A percentile compares a stretch with the other conserved stretches of the same genome.
Evolutionary conservation across 2,113 vertebrate species (phyloP).

Genomic region (Gallinago undulata): DNA sequence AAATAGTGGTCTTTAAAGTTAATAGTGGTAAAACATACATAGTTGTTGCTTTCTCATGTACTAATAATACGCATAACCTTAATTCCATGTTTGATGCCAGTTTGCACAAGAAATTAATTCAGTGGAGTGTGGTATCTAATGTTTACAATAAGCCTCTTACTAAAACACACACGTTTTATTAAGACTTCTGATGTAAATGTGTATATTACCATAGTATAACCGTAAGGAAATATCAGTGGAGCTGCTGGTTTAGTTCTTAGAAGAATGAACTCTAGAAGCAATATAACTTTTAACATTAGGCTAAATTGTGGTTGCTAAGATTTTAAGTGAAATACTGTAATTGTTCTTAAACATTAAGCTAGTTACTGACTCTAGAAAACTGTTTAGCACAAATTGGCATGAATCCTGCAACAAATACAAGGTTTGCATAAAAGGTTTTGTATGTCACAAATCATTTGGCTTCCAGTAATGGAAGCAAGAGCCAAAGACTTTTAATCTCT

Average conservation of each 20-base stretch:
- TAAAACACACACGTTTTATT: neutral
- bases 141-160: constrained; percentile 28
- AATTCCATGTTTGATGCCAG: constrained; percentile 37
- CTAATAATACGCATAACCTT: neutral
- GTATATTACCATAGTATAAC: neutral
- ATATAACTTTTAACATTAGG: constrained; percentile 24
- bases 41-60: constrained; percentile 33
- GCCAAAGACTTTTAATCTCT: constrained; percentile 31
- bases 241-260: constrained; percentile 26
- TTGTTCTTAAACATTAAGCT: constrained; percentile 16
- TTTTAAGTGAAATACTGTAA: neutral
- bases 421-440: neutral
- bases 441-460: neutral
- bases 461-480: constrained; percentile 22
- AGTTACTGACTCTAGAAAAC: neutral
- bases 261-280: constrained; percentile 16
- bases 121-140: constrained; percentile 16
- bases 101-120: constrained; percentile 57
- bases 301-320: neutral
- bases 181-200: neutral
- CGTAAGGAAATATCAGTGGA: neutral
- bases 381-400: neutral
- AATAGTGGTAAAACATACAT: neutral
- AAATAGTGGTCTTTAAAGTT: neutral
- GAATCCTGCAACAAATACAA: constrained; percentile 21